Percentiles rank a stretch among this genome's conserved stretches.
Conservation (phyloP, 2,888 invertebrate species). For the Trilocha varians region DNA sequence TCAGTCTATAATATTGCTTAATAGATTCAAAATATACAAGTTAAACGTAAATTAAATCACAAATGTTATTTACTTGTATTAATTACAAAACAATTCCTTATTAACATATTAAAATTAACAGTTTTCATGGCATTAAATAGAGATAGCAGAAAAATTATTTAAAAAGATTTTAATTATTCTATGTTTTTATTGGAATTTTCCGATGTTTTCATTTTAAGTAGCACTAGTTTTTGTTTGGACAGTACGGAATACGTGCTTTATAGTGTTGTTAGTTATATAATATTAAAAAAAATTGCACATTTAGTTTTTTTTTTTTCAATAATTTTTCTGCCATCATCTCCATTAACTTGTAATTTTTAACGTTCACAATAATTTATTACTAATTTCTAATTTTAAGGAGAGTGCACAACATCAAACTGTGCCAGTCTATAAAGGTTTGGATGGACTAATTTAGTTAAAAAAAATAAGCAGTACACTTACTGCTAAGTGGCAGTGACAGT, state of each 20-base stretch:
- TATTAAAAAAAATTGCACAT: no score
- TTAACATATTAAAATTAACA: conserved; percentile 7
- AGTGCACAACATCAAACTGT: conserved; percentile 69
- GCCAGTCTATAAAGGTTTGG: conserved; percentile 72
- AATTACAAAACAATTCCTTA: conserved; percentile 60
- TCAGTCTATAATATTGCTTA: conserved; percentile 70
- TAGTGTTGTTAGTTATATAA: no score
- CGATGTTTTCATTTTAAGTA: no score
- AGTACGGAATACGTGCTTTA: no score
- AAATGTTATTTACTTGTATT: conserved; percentile 41
- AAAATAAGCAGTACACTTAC: no score
- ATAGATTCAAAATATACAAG: conserved; percentile 61
- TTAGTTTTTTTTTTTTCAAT: no score
- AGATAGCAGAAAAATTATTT: neutral
- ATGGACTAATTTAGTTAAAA: conserved; percentile 50
- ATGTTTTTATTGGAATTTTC: no score
- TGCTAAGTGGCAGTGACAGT: no score
- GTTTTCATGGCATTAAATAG: neutral
- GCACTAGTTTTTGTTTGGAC: no score
- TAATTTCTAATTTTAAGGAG: conserved; percentile 57
- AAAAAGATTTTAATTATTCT: no score
- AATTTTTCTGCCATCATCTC: neutral
- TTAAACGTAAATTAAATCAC: conserved; percentile 21
- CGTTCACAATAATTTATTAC: conserved; percentile 29
- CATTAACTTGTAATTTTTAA: conserved; percentile 12